A percentile compares a stretch with the other conserved stretches of the same genome.
phyloP scores from a whole-genome alignment of 2,888 invertebrate genomes.

The Xestia rhomboidea region DNA sequence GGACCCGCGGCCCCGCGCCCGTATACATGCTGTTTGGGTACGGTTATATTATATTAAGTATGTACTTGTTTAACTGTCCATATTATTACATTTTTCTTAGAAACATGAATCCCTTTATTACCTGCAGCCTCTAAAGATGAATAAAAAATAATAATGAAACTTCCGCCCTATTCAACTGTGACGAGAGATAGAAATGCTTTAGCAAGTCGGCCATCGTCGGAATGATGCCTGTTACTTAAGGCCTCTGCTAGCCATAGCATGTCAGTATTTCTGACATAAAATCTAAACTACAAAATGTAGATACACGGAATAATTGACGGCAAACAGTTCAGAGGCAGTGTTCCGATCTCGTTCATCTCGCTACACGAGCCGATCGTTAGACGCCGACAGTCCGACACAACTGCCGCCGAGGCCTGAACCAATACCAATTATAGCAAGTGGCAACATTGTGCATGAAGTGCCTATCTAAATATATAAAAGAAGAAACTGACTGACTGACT shows the following conservation, averaged over 20 bases:
- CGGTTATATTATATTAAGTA: too few relatives aligned
- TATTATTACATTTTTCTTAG: background rate
- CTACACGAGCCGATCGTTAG: slow-evolving; percentile 35
- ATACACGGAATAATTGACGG: slow-evolving; percentile 8
- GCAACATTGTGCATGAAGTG: background rate
- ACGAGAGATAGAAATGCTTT: background rate
- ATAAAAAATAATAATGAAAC: background rate
- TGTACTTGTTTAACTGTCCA: background rate
- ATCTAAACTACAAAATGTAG: background rate
- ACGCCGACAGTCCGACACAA: slow-evolving; percentile 5
- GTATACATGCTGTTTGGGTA: background rate
- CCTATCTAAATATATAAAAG: too few relatives aligned
- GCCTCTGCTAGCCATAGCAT: background rate
- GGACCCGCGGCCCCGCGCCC: background rate
- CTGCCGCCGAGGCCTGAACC: slow-evolving; percentile 16
- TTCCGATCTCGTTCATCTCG: slow-evolving; percentile 2
- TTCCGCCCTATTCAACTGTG: background rate
- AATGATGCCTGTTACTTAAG: background rate
- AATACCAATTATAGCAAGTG: slow-evolving; percentile 50
- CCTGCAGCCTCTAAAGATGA: background rate
- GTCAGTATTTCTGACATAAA: background rate
- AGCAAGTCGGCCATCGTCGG: background rate
- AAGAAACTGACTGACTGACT: too few relatives aligned
- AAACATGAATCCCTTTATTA: background rate
- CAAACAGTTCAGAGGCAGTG: slow-evolving; percentile 24